Base-by-base conservation (phyloP, 2,888 invertebrate species). In the Eilema depressum region DNA sequence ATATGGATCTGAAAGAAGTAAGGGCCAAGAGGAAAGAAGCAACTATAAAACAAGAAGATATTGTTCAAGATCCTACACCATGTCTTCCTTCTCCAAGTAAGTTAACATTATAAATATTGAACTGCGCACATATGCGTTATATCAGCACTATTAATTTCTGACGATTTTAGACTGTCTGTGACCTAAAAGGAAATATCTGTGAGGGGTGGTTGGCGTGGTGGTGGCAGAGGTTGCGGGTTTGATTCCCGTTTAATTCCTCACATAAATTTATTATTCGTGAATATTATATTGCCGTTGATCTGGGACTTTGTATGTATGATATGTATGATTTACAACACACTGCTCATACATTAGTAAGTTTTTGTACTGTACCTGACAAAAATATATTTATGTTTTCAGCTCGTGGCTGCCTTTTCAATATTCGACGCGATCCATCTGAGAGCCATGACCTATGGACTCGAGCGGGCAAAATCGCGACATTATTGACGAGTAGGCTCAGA, bases 341-440 rank as follows among this genome's bases (percentile, higher is more conserved):
- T n/a, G n/a, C n/a, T n/a, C n/a, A n/a, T n/a, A n/a, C n/a, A n/a
- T n/a, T n/a, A n/a, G n/a, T n/a, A n/a, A n/a, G n/a, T n/a, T n/a
- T n/a, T n/a, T n/a, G 10, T 53, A 53, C 25, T 59, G 8, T 59
- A 17, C 4, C 25, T 12, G 4, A 3, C 17, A 41, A 17, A 17
- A 26, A 33, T 11, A 23, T 56, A 62, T 25, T 59, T 64, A 70
- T 75, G 66, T 74, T 93, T 93, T 77, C 86, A 96, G 96, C 89
- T 57, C 95, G 96, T 8, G 96, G 96, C n/a, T 97, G 97, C 82
- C 94, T 97, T 20, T 98, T 96, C 91, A 97, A 98, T 87, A 96
- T 98, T 61, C 96, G 96, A 0, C 95, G 96, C 66, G 98, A 98
- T 89, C 98, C 98, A 0, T 97, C 97, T 83, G 98, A 98, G 88